Evolutionary conservation across 2,888 invertebrate genomes (phyloP).

Genomic region (Pseudococcus longispinus): DNA sequence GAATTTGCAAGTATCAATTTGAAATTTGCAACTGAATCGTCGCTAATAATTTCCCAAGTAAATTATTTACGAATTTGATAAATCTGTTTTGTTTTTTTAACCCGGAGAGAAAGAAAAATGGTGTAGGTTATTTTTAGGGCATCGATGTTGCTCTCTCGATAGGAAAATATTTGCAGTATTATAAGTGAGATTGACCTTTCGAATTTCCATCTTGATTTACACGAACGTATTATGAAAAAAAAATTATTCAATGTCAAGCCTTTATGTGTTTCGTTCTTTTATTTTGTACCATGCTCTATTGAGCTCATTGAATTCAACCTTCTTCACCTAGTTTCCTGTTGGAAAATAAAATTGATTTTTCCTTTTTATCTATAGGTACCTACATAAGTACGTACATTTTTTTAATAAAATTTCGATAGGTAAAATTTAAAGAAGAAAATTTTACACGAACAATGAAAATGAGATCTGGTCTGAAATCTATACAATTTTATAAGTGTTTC

Average conservation of each 20-base stretch:
- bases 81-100: background rate
- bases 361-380: background rate
- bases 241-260: constrained; percentile 1
- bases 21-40: background rate
- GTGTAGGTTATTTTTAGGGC: background rate
- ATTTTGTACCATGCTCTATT: background rate
- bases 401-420: no score
- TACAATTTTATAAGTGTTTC: no score
- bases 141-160: background rate
- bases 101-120: background rate
- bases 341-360: background rate
- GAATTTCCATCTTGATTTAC: background rate
- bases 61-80: background rate
- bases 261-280: background rate
- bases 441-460: no score
- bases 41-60: background rate
- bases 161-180: background rate
- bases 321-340: background rate
- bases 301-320: background rate
- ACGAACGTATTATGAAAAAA: background rate
- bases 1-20: background rate
- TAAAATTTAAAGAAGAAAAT: background rate
- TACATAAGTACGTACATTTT: background rate
- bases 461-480: no score
- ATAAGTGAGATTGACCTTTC: background rate